These are phyloP conservation scores for Sinocyclocheilus grahami DNA, from an alignment of 2,113 vertebrate genomes.

Conservation along the genomic window DNA sequence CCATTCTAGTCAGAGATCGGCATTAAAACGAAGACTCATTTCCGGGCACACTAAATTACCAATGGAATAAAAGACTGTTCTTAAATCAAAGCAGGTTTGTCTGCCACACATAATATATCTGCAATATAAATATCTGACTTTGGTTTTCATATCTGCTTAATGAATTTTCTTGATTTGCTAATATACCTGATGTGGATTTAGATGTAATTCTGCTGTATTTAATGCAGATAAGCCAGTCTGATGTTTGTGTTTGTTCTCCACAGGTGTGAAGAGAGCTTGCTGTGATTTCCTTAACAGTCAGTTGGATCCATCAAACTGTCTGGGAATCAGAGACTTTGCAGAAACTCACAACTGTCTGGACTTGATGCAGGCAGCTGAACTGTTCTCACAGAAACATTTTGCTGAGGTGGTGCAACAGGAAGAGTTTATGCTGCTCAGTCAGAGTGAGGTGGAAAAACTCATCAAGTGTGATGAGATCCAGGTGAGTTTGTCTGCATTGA, in stretches of 20 bases:
- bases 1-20: background rate
- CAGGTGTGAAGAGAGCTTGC: constrained; percentile 98
- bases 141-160: background rate
- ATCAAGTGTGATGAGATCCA: constrained; percentile 99
- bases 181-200: background rate
- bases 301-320: constrained; percentile 95
- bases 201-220: background rate
- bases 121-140: background rate
- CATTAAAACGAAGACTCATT: background rate
- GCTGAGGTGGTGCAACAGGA: constrained; percentile 98
- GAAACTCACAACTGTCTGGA: constrained; percentile 98
- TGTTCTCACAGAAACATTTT: constrained; percentile 98
- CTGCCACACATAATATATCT: background rate
- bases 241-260: constrained; percentile 44
- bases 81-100: background rate
- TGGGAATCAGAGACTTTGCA: constrained; percentile 99
- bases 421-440: constrained; percentile 96
- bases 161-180: background rate
- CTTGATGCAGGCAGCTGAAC: constrained; percentile 95
- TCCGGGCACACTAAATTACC: background rate
- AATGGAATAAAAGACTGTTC: background rate
- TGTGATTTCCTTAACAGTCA: constrained; percentile 98
- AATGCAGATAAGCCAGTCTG: background rate
- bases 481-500: constrained; percentile 70
- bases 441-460: constrained; percentile 96